Percentiles rank a stretch among this genome's conserved stretches.
Conservation (phyloP, 1,140 invertebrate species). For the Bombus waltoni region DNA sequence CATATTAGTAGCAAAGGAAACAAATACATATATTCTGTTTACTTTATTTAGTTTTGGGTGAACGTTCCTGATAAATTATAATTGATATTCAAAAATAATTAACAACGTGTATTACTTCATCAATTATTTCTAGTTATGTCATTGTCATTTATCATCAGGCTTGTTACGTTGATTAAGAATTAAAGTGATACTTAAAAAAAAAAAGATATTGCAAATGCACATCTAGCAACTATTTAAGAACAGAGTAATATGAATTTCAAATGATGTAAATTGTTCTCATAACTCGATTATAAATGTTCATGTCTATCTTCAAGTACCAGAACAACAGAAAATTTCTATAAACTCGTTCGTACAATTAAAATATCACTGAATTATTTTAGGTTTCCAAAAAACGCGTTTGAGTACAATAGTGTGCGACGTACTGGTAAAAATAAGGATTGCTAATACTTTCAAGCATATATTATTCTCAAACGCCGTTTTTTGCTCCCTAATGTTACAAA, state of each 20-base stretch:
- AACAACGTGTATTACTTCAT: constrained; percentile 40
- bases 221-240: constrained; percentile 18
- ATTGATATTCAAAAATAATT: constrained; percentile 39
- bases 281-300: constrained; percentile 39
- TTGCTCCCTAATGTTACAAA: constrained; percentile 29
- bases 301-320: constrained; percentile 33
- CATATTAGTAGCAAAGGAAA: constrained; percentile 22
- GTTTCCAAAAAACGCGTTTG: constrained; percentile 20
- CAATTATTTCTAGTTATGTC: constrained; percentile 38
- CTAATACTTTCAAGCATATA: background rate
- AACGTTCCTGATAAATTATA: constrained; percentile 57
- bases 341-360: constrained; percentile 37
- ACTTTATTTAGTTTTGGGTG: constrained; percentile 50
- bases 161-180: constrained; percentile 22
- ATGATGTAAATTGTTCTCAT: constrained; percentile 42
- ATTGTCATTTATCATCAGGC: constrained; percentile 48
- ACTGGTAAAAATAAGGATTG: background rate
- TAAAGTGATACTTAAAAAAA: constrained; percentile 17
- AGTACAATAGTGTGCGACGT: background rate
- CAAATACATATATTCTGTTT: constrained; percentile 36
- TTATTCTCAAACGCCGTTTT: constrained; percentile 28
- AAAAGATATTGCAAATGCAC: background rate
- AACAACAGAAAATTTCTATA: constrained; percentile 10
- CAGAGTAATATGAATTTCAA: constrained; percentile 30
- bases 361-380: constrained; percentile 34